Base-by-base conservation (phyloP, 2,113 vertebrate species). In the Rhinogobius similis region DNA sequence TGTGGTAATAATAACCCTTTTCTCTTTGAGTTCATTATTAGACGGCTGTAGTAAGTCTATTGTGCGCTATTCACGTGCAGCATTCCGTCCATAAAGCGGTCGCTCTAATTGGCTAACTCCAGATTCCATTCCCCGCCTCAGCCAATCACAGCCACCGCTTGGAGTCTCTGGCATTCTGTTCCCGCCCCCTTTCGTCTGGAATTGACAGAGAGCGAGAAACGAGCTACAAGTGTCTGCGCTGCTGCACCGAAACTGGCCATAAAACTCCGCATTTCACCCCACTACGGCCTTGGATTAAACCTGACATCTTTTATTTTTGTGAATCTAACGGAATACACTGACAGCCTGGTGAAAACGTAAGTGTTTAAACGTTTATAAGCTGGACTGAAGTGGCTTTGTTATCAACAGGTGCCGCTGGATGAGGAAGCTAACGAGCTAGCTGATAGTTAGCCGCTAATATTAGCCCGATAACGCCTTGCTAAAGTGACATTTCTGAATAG, bases 351-450 rank as follows among this genome's bases (percentile, higher is more conserved):
- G 4, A 16, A 64, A 41, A 21, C 64, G 91, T 91, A 78, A 91
- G 91, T 88, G 39, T 6, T 29, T 13, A 10, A 23, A 39, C 38
- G 66, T 44, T 78, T 56, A 55, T 61, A 24, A 14, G 71, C 52
- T 23, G 32, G 32, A 48, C 43, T 66, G 67, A 68, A 82, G 77
- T 67, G 63, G 78, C 84, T 89, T 91, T 89, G 86, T 92, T 85
- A 80, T 90, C 91, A 92, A 92, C 91, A 92, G 89, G 91, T 93
- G 88, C 84, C 93, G 88, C 84, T 18, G 55, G 26, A 67, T 69
- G 72, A 79, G 70, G 82, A 16, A 62, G 73, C 56, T 8, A 62
- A 77, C 81, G 83, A 85, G 86, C 81, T 75, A 41, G 38, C 38
- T 10, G 7, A 39, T 4, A 77, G 75, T 56, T 88, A 85, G 80